Conservation (phyloP, 2,113 vertebrate genomes). For the Seriola aureovittata region DNA sequence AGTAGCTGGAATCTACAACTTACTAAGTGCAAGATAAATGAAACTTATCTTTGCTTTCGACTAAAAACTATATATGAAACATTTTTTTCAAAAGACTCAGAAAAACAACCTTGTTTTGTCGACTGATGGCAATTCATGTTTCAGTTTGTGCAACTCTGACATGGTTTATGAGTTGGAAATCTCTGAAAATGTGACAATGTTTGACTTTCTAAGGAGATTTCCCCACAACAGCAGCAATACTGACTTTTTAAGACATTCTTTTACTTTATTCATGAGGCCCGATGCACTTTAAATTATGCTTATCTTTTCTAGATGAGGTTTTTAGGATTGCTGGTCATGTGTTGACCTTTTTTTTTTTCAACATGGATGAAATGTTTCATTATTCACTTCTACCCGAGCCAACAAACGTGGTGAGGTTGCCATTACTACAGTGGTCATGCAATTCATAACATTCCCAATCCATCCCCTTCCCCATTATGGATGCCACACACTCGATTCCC, state of each 20-base stretch:
- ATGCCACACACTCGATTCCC: conserved; percentile 25
- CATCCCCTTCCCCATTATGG: conserved; percentile 14
- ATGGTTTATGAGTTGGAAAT: neutral
- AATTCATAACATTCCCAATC: conserved; percentile 9
- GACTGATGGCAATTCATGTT: neutral
- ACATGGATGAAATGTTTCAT: conserved; percentile 32
- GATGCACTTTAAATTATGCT: neutral
- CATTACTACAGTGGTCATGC: neutral
- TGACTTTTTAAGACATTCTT: neutral
- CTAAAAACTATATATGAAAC: neutral
- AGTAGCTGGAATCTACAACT: conserved; percentile 18
- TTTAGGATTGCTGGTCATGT: neutral
- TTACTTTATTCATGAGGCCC: neutral
- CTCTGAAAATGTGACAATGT: neutral
- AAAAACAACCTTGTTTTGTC: neutral
- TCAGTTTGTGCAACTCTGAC: neutral
- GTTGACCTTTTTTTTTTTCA: conserved; percentile 29
- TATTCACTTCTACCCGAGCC: neutral
- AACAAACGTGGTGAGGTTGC: neutral
- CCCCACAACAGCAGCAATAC: neutral
- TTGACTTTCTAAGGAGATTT: neutral
- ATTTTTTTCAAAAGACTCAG: neutral
- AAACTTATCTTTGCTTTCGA: conserved; percentile 4
- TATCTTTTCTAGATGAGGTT: conserved; percentile 9
- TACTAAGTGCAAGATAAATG: conserved; percentile 24